Base-by-base conservation (phyloP, 2,113 vertebrate genomes). In the Gasterosteus nipponicus region DNA sequence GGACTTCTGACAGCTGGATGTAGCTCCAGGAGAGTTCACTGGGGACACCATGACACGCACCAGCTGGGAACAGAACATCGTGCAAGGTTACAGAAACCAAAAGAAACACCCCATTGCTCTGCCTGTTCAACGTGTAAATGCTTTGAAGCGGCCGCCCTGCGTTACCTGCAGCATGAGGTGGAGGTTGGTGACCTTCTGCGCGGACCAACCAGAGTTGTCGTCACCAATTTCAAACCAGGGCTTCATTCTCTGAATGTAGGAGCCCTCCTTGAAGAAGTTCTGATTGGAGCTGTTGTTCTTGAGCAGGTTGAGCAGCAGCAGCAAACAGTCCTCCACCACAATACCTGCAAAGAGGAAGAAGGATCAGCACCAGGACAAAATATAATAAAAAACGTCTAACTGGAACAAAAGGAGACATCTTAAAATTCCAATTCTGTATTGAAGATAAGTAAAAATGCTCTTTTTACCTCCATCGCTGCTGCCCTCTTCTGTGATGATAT, bases 231-330 rank as follows among this genome's bases (percentile, higher is more conserved):
- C 97, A 89, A 99, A 99, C 98, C 98, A 99, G 10, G 97, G 96
- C 88, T 97, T 99, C 98, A 99, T 99, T 47, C 96, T 95, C 82
- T 99, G 97, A 63, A 99, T 97, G 89, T 98, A 99, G 0, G 98
- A 99, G 68, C 98, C 98, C 93, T 99, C 98, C 83, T 99, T 99
- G 92, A 99, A 99, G 92, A 99, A 99, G 85, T 99, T 99, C 92
- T 99, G 98, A 90, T 99, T 99, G 87, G 98, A 99, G 92, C 97
- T 99, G 84, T 99, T 99, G 83, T 98, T 98, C 93, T 97, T 99
- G 77, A 99, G 85, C 16, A 99, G 88, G 89, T 98, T 99, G 51
- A 98, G 95, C 35, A 99, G 86, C 26, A 99, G 90, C 29, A 99
- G 92, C 80, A 99, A 95, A 85, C 98, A 99, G 81, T 99, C 98